Base-by-base conservation (phyloP, 2,113 vertebrate species). In the Potamarius usumacintae region DNA sequence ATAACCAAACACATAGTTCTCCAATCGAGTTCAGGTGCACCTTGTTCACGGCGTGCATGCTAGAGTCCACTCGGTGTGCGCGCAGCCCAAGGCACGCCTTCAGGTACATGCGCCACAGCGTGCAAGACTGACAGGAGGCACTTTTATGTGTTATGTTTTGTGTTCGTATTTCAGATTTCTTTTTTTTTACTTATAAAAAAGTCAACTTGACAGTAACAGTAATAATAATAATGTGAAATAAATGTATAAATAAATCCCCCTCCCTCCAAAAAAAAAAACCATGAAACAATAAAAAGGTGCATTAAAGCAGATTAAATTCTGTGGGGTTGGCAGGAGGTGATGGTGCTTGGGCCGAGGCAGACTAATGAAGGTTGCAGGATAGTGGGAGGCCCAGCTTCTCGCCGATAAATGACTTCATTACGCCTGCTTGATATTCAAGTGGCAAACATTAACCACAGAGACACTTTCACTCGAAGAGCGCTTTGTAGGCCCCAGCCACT, bases 401-500 rank as follows among this genome's bases (percentile, higher is more conserved):
- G 92, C 92, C 94, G 94, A 94, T 92, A 94, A 96, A 96, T 94
- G 90, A 93, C 93, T 95, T 95, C 95, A 95, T 96, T 94, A 95
- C 89, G 86, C 85, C 90, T 86, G 86, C 92, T 95, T 94, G 93
- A 92, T 95, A 95, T 95, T 95, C 94, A 90, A 90, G 87, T 87
- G 72, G 92, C 89, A 91, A 89, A 92, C 93, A 88, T 92, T 92
- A 62, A 81, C 90, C 86, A 91, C 89, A 85, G 92, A 88, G 87
- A 92, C 90, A 89, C 92, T 92, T 88, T 91, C 86, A 85, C 90
- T 91, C 81, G 86, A 88, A 79, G 89, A 92, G 93, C 94, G 93
- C 88, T 85, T 87, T 92, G 78, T 57, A 84, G 78, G 63, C 84
- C 42, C 57, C 81, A 63, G 57, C 80, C 84, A 80, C 63, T 79